Conservation (phyloP, 1,140 invertebrate genomes). For the Hyposmocoma kahamanoa region DNA sequence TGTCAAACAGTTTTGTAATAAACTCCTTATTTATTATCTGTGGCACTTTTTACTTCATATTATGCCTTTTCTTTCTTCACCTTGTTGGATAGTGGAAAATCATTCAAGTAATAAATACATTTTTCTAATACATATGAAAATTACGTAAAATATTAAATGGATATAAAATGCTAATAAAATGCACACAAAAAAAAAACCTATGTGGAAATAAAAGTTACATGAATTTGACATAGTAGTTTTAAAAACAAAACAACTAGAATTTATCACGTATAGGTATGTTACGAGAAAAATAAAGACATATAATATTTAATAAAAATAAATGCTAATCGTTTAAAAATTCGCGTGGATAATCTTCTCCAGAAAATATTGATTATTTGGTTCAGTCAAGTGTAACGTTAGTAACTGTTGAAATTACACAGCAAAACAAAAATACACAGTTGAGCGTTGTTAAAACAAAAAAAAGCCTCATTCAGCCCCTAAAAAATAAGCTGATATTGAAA, state of each 20-base stretch:
- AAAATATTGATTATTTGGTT: constrained; percentile 25
- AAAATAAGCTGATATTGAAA: constrained; percentile 56
- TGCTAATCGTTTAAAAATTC: constrained; percentile 3
- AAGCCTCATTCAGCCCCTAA: constrained; percentile 64
- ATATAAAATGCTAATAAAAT: neutral
- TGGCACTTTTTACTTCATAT: too few relatives aligned
- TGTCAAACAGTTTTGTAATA: neutral
- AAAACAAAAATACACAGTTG: constrained; percentile 13
- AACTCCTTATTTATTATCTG: too few relatives aligned
- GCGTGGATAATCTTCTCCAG: constrained; percentile 11
- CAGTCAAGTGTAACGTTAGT: constrained; percentile 19
- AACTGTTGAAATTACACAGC: constrained; percentile 7
- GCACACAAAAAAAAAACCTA: too few relatives aligned
- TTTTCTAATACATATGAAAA: constrained; percentile 2
- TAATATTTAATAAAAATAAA: too few relatives aligned
- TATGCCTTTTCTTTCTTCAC: constrained; percentile 9
- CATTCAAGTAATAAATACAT: constrained; percentile 24
- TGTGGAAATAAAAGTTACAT: too few relatives aligned
- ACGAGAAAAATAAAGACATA: too few relatives aligned
- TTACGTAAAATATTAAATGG: constrained; percentile 1
- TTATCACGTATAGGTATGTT: too few relatives aligned
- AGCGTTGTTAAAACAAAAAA: constrained; percentile 51
- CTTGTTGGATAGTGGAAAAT: constrained; percentile 27
- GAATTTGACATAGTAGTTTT: too few relatives aligned
- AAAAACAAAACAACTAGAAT: too few relatives aligned